These are phyloP conservation scores for Capra hircus DNA, from an alignment of 2,113 vertebrate species.

Conservation along the genomic window DNA sequence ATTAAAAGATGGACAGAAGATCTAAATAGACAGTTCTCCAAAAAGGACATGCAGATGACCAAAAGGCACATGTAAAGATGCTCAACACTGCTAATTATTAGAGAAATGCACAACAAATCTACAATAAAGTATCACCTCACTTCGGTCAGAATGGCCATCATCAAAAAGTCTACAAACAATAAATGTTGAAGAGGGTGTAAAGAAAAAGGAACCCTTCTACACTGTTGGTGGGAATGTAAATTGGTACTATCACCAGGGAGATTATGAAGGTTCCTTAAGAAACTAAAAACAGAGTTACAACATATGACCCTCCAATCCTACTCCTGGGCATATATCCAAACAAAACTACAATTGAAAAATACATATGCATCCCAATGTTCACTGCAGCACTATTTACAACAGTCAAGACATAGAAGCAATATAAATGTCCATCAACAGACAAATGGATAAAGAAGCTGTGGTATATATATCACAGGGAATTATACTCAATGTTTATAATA, in stretches of 20 bases:
- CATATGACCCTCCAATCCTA: not conserved
- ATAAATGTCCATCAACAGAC: not conserved
- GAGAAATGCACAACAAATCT: not conserved
- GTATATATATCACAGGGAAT: not conserved
- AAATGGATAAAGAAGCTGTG: not conserved
- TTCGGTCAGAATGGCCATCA: not conserved
- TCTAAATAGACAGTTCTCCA: not conserved
- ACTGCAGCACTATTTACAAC: not conserved
- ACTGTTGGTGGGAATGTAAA: not conserved
- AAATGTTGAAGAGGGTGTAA: not conserved
- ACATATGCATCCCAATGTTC: not conserved
- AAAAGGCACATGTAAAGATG: not conserved
- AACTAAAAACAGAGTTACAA: not conserved
- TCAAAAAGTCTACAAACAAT: not conserved
- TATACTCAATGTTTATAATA: not conserved
- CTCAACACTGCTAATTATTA: not conserved
- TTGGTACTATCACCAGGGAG: not conserved
- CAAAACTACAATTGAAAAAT: not conserved
- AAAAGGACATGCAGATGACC: not conserved
- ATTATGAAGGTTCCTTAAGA: not conserved
- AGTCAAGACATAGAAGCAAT: not conserved
- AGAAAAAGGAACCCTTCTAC: not conserved
- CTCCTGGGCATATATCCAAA: not conserved
- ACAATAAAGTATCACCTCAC: not conserved
- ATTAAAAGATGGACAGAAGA: not conserved